A percentile compares a stretch with the other conserved stretches of the same genome.
Evolutionary conservation across 2,888 invertebrate species (phyloP).

Genomic region (Apoda limacodes): DNA sequence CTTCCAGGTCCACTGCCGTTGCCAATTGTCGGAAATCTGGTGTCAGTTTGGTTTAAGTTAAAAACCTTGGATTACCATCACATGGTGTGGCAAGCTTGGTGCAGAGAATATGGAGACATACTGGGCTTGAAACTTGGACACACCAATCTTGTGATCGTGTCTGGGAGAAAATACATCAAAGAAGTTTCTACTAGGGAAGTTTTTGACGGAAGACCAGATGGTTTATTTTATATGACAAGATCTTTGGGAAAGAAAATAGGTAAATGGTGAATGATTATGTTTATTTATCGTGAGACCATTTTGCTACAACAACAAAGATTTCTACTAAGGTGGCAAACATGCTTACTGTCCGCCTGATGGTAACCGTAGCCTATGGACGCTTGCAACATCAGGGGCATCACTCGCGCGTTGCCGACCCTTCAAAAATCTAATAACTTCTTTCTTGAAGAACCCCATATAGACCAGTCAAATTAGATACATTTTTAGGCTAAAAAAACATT

Average conservation of each 20-base stretch:
- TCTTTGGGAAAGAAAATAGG: conserved; percentile 77
- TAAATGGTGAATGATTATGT: conserved; percentile 31
- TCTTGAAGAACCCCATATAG: too few relatives aligned
- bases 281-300: too few relatives aligned
- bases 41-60: conserved; percentile 38
- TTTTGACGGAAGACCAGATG: conserved; percentile 79
- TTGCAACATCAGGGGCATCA: too few relatives aligned
- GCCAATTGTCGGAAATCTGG: conserved; percentile 48
- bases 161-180: conserved; percentile 71
- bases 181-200: conserved; percentile 73
- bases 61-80: conserved; percentile 55
- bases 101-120: conserved; percentile 71
- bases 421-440: too few relatives aligned
- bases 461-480: too few relatives aligned
- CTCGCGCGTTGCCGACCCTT: too few relatives aligned
- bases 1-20: conserved; percentile 44
- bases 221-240: conserved; percentile 76
- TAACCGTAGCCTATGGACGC: too few relatives aligned
- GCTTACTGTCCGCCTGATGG: too few relatives aligned
- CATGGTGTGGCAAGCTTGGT: conserved; percentile 71
- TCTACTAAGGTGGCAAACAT: too few relatives aligned
- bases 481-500: too few relatives aligned
- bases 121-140: conserved; percentile 75
- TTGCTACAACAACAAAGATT: too few relatives aligned
- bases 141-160: conserved; percentile 72